Base-by-base conservation (phyloP, 2,797 vertebrate species). In the Bradypus variegatus region DNA sequence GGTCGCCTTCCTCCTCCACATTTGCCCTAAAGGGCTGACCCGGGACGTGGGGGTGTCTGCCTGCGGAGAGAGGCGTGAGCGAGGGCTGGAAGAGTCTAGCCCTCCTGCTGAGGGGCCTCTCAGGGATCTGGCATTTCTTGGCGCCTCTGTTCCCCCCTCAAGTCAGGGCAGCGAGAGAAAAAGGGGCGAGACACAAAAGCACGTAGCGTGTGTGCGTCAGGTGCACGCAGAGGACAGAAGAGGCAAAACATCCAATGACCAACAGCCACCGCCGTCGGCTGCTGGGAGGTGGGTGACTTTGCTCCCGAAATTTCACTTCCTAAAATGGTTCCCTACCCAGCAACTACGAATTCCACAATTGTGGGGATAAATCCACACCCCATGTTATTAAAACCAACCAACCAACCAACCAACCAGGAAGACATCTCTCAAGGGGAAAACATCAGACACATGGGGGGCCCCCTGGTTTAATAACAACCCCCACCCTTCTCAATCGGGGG, bases 401-500 rank as follows among this genome's bases (percentile, higher is more conserved):
- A 55, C 41, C 41, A 45, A 45, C 41, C 41, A 45, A 45, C 41
- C 41, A 16, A 14, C 8, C 0, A 1, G 18, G 21, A 48, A 48
- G 31, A 19, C 2, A 3, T 14, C 38, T 8, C 36, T 70, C 2
- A 33, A 27, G 7, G 50, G 58, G 10, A 23, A 41, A 83, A 38
- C 10, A 7, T 5, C 38, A 48, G 14, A 31, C 50, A 3, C 53
- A 4, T 1, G 16, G 58, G n/a, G 72, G 41, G n/a, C 31, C 67
- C 55, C 27, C 60, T 12, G 3, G 16, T 70, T n/a, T 48, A 64
- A 3, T 5, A 33, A 27, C 12, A 4, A 21, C 45, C 31, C 48
- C 62, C 3, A 36, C 38, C 53, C 23, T 3, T 8, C 27, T 29
- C 1, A 11, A 13, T 14, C 3, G 25, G 48, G 36, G 0, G 2